phyloP scores from a whole-genome alignment of 2,888 invertebrate species.

The Griposia aprilina region DNA sequence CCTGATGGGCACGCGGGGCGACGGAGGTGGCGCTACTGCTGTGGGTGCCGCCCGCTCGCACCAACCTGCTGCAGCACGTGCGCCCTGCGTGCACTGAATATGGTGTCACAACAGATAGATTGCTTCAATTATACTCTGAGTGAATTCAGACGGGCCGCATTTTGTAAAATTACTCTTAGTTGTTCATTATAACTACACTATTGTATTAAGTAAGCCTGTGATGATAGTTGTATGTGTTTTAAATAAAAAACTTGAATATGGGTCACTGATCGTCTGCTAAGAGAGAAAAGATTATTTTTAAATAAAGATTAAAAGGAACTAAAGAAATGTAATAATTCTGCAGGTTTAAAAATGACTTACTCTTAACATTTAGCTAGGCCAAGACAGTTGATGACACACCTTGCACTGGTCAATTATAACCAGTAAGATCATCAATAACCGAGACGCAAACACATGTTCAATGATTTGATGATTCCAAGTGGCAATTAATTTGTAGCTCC shows the following conservation, averaged over 20 bases:
- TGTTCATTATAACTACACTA: no score
- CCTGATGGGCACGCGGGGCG: no score
- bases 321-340: not conserved
- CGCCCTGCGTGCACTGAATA: no score
- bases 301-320: not conserved
- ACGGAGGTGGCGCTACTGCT: no score
- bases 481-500: not conserved
- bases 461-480: not conserved
- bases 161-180: no score
- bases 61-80: no score
- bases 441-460: slow-evolving; percentile 4
- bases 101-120: no score
- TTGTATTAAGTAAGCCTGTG: no score
- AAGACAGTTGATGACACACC: not conserved
- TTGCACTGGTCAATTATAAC: not conserved
- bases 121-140: no score
- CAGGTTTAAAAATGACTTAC: not conserved
- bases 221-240: no score
- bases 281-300: not conserved
- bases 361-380: not conserved
- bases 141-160: no score
- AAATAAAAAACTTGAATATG: not conserved
- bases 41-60: no score
- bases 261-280: not conserved
- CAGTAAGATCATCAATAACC: slow-evolving; percentile 1